A percentile compares a stretch with the other conserved stretches of the same genome.
These are phyloP conservation scores for Chionoecetes opilio DNA, from an alignment of 1,140 invertebrate species.

Conservation along the genomic window DNA sequence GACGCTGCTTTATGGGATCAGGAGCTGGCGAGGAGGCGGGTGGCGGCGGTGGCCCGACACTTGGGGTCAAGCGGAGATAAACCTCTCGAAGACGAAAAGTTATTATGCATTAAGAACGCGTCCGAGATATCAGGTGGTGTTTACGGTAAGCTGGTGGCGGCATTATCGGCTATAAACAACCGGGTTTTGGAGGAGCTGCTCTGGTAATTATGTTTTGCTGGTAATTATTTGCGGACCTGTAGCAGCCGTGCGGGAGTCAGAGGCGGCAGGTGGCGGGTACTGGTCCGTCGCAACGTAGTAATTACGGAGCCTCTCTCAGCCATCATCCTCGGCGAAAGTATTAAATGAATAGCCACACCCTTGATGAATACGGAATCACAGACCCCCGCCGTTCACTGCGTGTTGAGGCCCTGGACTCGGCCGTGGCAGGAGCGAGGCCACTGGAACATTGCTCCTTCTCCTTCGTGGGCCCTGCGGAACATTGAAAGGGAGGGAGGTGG, in stretches of 20 bases:
- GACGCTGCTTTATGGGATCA: constrained; percentile 18
- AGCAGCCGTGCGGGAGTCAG: constrained; percentile 9
- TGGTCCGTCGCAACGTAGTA: constrained; percentile 21
- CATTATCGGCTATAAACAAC: constrained; percentile 62
- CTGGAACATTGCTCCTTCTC: no score
- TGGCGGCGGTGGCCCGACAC: background rate
- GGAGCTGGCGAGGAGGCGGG: background rate
- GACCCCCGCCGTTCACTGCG: background rate
- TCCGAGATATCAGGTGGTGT: constrained; percentile 45
- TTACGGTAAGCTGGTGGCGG: constrained; percentile 34
- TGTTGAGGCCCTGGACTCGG: background rate
- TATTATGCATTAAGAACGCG: constrained; percentile 65
- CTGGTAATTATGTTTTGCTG: constrained; percentile 62
- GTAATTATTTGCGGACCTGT: constrained; percentile 53
- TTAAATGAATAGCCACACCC: constrained; percentile 44
- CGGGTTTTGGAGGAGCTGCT: constrained; percentile 10
- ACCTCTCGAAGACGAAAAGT: constrained; percentile 44
- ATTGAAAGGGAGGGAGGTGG: constrained; percentile 31
- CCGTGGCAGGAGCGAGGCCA: background rate
- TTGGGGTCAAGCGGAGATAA: constrained; percentile 24
- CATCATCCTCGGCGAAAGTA: constrained; percentile 20
- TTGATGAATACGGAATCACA: constrained; percentile 56
- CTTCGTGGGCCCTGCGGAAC: background rate
- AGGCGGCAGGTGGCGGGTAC: background rate
- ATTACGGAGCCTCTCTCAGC: constrained; percentile 44